Conservation (phyloP, 2,113 vertebrate species). For the Vicugna pacos region DNA sequence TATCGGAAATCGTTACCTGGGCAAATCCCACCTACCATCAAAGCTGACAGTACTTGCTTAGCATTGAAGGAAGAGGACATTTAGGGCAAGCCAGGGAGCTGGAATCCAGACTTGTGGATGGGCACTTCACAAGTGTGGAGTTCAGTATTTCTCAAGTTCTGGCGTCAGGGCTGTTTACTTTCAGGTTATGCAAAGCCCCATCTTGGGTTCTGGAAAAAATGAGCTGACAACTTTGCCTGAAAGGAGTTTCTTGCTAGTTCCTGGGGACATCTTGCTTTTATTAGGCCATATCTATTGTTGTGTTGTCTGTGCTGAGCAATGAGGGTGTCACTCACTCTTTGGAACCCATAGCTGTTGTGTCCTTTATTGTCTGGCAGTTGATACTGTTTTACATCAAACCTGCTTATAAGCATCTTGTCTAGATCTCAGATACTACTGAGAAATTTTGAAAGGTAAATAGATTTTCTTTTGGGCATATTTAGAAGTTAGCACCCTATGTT, state of each 20-base stretch:
- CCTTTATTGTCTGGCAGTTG: not conserved
- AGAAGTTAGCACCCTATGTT: not conserved
- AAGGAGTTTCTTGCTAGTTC: constrained; percentile 68
- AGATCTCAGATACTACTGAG: constrained; percentile 15
- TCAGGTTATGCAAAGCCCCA: constrained; percentile 73
- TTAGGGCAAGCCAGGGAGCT: constrained; percentile 48
- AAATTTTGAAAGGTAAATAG: constrained; percentile 30
- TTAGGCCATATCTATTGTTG: constrained; percentile 49
- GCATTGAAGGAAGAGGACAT: not conserved
- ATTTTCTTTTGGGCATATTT: constrained; percentile 11
- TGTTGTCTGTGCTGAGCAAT: not conserved
- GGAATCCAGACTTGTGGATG: constrained; percentile 26
- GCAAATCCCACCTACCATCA: constrained; percentile 60
- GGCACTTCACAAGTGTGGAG: constrained; percentile 49
- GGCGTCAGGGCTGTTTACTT: constrained; percentile 71
- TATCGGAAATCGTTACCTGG: constrained; percentile 69
- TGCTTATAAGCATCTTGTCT: not conserved
- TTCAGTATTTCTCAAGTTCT: constrained; percentile 72
- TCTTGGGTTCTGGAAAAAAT: constrained; percentile 76
- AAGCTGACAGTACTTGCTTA: not conserved
- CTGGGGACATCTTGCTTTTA: constrained; percentile 65
- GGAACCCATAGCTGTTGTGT: not conserved
- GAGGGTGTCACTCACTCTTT: not conserved
- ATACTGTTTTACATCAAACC: not conserved
- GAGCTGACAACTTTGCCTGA: constrained; percentile 62